These are phyloP conservation scores for Ceratothoa steindachneri DNA, from an alignment of 2,888 invertebrate species.

Conservation along the genomic window DNA sequence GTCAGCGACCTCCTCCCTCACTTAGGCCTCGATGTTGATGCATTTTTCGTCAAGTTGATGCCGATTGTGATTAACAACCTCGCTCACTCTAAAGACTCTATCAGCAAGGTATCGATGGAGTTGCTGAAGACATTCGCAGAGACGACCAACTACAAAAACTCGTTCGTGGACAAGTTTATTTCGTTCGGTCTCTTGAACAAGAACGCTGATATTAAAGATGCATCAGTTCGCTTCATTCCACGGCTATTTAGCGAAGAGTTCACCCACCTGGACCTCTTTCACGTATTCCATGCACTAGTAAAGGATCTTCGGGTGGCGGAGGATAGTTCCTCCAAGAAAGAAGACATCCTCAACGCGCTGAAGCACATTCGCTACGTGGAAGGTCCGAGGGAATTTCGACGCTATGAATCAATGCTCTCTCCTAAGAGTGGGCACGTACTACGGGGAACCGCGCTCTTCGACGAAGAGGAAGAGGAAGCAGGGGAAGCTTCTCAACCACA, in stretches of 20 bases:
- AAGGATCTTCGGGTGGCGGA: not conserved
- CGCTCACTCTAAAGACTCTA: not conserved
- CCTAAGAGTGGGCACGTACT: not conserved
- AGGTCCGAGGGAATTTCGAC: not conserved
- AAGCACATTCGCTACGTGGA: not conserved
- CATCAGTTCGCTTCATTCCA: not conserved
- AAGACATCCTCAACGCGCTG: not conserved
- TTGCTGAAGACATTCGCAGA: not conserved
- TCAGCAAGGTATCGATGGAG: not conserved
- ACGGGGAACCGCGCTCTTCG: not conserved
- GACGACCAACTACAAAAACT: not conserved
- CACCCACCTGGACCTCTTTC: not conserved
- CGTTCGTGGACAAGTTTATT: slow-evolving; percentile 1
- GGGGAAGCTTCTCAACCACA: not conserved
- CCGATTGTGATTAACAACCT: not conserved
- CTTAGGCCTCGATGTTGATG: not conserved
- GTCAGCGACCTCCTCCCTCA: not conserved
- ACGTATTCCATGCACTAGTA: not conserved
- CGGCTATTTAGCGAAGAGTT: not conserved
- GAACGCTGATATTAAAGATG: not conserved
- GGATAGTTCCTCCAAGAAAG: not conserved
- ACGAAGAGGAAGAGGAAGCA: not conserved
- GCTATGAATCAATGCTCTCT: not conserved
- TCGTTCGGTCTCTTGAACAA: not conserved
- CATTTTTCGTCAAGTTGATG: not conserved